Evolutionary conservation across 2,888 invertebrate genomes (phyloP).

Genomic region (Aporophyla lueneburgensis): DNA sequence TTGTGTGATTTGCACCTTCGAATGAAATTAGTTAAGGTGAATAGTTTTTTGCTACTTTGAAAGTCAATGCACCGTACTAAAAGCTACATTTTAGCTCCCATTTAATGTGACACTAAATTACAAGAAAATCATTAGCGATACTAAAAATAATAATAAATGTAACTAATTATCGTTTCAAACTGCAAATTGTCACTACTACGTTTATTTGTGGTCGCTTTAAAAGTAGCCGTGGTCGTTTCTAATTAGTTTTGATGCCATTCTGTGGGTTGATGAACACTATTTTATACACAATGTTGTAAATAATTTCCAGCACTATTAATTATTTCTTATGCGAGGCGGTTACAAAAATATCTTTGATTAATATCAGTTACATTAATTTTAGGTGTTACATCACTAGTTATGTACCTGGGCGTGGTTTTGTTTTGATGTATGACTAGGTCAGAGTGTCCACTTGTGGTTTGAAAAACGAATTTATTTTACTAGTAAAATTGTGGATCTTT

Average conservation of each 20-base stretch:
- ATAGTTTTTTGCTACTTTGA: background rate
- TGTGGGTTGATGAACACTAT: slow-evolving; percentile 57
- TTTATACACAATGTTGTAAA: slow-evolving; percentile 53
- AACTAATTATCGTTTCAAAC: slow-evolving; percentile 33
- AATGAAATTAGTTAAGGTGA: background rate
- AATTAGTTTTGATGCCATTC: slow-evolving; percentile 61
- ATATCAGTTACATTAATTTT: slow-evolving; percentile 53
- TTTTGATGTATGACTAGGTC: slow-evolving; percentile 34
- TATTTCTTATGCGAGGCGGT: slow-evolving; percentile 32
- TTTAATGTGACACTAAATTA: background rate
- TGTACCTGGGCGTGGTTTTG: slow-evolving; percentile 35
- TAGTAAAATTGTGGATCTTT: background rate
- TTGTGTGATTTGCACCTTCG: slow-evolving; percentile 16
- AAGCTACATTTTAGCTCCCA: background rate
- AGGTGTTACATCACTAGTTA: slow-evolving; percentile 26
- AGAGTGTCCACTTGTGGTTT: slow-evolving; percentile 3
- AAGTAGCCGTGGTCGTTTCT: slow-evolving; percentile 40
- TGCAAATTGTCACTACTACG: slow-evolving; percentile 41
- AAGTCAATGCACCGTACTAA: background rate
- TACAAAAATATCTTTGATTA: slow-evolving; percentile 59
- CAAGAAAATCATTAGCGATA: background rate
- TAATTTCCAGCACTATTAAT: slow-evolving; percentile 59
- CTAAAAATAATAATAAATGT: slow-evolving; percentile 24
- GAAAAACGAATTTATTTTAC: slow-evolving; percentile 4
- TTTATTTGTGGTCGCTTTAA: slow-evolving; percentile 50